Evolutionary conservation across 2,113 vertebrate genomes (phyloP), one percentile per base, ranked within the genome.

Genomic region (Eleginops maclovinus): DNA sequence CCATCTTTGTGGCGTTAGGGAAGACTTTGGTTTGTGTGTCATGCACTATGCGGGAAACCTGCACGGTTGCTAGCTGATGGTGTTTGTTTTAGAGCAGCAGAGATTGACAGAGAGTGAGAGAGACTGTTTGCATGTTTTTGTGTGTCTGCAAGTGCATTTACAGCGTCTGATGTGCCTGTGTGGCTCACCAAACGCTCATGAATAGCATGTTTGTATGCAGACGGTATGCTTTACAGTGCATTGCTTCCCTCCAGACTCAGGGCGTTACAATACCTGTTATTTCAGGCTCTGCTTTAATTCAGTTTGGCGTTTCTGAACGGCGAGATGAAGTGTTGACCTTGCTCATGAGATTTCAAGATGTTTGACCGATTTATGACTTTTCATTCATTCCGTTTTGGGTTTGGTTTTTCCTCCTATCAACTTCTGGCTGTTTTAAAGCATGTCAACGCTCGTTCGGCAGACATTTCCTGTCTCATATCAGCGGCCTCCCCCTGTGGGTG

Each of bases 161-260:
- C 31, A 71, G 31, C 47, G 60, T 70, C 72, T 54, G 72, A 72
- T 79, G 44, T 72, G 65, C 71, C 65, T 43, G 56, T 59, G 58
- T 75, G 56, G 77, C 11, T 79, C 84, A 75, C 21, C 80, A 75
- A 50, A 72, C 65, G 60, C 55, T 22, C 47, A 87, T 90, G 85
- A 91, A 89, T 87, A 62, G 85, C 31, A 40, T 79, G 75, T 88
- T 92, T 93, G 91, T 92, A 83, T 88, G 59, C 74, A 54, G 56
- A 61, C 21, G 0, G 51, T 28, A 47, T 87, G 87, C 75, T 66
- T 67, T 49, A 11, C 62, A 72, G 49, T 53, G 44, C 74, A 81
- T 83, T 85, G 66, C 78, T 83, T 77, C 46, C 86, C 76, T 77
- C 44, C 66, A 77, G 74, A 73, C 54, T 55, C 50, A 76, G 81